Base-by-base conservation (phyloP, 1,140 invertebrate species). In the Nixonia krombeini region DNA sequence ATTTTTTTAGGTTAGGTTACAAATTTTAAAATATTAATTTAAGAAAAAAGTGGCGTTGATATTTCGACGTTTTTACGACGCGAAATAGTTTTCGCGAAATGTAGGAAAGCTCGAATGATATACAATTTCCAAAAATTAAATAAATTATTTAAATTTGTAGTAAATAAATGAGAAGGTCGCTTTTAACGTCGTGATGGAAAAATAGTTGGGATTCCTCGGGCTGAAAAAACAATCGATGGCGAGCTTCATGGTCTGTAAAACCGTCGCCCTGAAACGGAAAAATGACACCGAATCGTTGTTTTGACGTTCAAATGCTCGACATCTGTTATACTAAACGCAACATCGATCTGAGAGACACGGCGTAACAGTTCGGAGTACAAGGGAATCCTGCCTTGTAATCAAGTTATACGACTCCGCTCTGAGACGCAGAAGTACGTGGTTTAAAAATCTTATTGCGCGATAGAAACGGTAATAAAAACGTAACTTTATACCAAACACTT, bases 281-380 rank as follows among this genome's bases (percentile, higher is more conserved):
- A 17, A 18, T 50, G 44, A 47, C 46, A 25, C 37, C 4, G 31
- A 52, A 47, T 33, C 26, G 5, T 4, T 18, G 46, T 44, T 42
- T 29, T 10, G 38, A 7, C 38, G 13, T 18, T 41, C 2, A 44
- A 44, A 40, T 18, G 15, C 41, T 44, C n/a, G 17, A n/a, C 18
- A 13, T 26, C 25, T 44, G 18, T 26, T n/a, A 44, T 44, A 13
- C 25, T 44, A 41, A 21, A 41, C 38, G 18, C 18, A 41, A 18
- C 37, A 40, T 40, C 18, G 37, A 40, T 21, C 9, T 9, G 1
- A 12, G 4, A 18, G 16, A 21, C 18, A 26, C 21, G 12, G 33
- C 2, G 13, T 5, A 35, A 12, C 13, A 42, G 18, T 42, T 42
- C 26, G 1, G 5, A 26, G 40, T n/a, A 42, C 23, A 25, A 42